Base-by-base conservation (phyloP, 2,888 invertebrate genomes). In the Boloria euphrosyne region DNA sequence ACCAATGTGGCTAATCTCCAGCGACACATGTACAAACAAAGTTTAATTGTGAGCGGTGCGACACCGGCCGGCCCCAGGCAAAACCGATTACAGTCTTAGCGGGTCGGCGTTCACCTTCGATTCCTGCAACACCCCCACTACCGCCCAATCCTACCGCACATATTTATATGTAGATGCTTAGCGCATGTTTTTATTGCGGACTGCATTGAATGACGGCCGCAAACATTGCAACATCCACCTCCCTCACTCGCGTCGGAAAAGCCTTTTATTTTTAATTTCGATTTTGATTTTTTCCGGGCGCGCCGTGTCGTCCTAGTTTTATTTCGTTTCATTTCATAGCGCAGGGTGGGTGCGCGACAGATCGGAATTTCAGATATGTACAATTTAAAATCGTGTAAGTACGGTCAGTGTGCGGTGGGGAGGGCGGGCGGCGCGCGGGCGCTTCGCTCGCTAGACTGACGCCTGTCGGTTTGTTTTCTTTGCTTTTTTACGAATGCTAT, bases 311-410 rank as follows among this genome's bases (percentile, higher is more conserved):
- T 82, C 85, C 82, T 82, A 86, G 83, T 91, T 92, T 91, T 91
- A 90, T 92, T 92, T 92, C 87, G 90, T 92, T 92, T 91, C 90
- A 92, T 92, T 92, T 92, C 91, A 92, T 91, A 92, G 91, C 88
- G 84, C 86, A 79, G 90, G 90, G 90, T 89, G 90, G 87, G 86
- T 84, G 90, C 87, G 90, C 90, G 91, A 91, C 92, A 87, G 91
- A 91, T 91, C 88, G 92, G 92, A 92, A 92, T 92, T 92, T 89
- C 89, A 90, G 90, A 91, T 91, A 92, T 92, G 92, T 92, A 91
- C 92, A 92, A 92, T 92, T 92, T 92, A 92, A 92, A 92, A 92
- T 91, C 87, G 92, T 91, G 91, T 92, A 91, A 92, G 92, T 91
- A 89, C 90, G 92, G 91, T 90, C 90, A 90, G 88, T 84, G 72